Base-by-base conservation (phyloP, 2,113 vertebrate genomes). In the Protomyctophum bolini region DNA sequence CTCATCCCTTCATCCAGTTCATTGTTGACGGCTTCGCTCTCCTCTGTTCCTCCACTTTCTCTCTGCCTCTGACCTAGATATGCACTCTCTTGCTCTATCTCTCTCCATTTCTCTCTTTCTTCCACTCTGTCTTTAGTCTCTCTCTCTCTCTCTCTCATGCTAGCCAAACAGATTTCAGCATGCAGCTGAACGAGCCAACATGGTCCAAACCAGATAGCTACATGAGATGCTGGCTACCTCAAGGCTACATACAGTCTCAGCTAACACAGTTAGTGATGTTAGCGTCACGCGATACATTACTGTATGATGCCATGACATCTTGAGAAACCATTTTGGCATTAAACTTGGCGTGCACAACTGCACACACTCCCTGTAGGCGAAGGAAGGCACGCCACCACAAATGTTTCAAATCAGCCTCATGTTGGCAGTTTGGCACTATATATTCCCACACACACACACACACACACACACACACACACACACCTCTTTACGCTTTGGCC, bases 21-120 rank as follows among this genome's bases (percentile, higher is more conserved):
- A 82, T 82, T 82, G 73, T 79, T 75, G 76, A 64, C 81, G 77
- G 79, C 64, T 66, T 56, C 81, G 6, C 70, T 79, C 70, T 85
- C 33, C 33, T 41, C 33, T 6, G 33, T 41, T 41, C 33, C 33
- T 41, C 33, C 33, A 3, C 84, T 84, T 10, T 28, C 7, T 28
- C 28, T 28, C 58, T 7, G 6, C 33, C 46, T 11, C 75, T 89
- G 90, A 90, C 90, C 90, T 83, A 91, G 81, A 91, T 91, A 86
- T 75, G 61, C 63, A 57, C 56, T 75, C 61, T 10, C 46, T 63
- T n/a, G 15, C 33, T 15, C 47, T 48, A 14, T 63, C 46, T 56
- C 29, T 67, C 68, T 50, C 70, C n/a, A 7, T 15, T 33, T 68
- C 70, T 65, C 47, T 11, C 73, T 62, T 76, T 63, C 74, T 80